phyloP scores from a whole-genome alignment of 2,888 invertebrate species.

The Troides oblongomaculatus region DNA sequence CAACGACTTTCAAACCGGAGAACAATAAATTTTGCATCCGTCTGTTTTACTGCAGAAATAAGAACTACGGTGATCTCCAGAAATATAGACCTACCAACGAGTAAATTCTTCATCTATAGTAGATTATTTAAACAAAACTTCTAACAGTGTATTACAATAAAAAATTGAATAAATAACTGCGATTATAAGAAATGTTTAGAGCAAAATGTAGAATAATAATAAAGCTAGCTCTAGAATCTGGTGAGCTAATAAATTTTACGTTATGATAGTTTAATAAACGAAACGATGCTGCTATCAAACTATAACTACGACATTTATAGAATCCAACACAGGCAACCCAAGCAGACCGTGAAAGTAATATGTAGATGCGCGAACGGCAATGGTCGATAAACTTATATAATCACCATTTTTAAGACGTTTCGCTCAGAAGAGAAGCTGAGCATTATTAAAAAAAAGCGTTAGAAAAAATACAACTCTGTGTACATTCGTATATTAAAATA shows the following conservation, averaged over 20 bases:
- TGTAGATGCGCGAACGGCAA: slow-evolving; percentile 14
- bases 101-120: too few species aligned
- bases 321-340: slow-evolving; percentile 7
- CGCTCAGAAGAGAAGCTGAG: background rate
- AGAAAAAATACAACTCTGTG: background rate
- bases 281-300: background rate
- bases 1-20: too few species aligned
- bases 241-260: background rate
- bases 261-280: background rate
- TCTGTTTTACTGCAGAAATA: too few species aligned
- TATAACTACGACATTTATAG: background rate
- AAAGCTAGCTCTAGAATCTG: background rate
- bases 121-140: too few species aligned
- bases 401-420: slow-evolving; percentile 8
- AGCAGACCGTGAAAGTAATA: slow-evolving; percentile 21
- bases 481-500: background rate
- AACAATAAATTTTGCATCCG: too few species aligned
- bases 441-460: background rate
- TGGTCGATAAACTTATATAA: slow-evolving; percentile 27
- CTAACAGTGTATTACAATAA: too few species aligned
- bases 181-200: too few species aligned
- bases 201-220: background rate
- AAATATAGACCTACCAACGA: too few species aligned
- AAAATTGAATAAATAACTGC: too few species aligned
- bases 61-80: too few species aligned